Conservation (phyloP, 2,797 vertebrate genomes). For the Mycteria americana region DNA sequence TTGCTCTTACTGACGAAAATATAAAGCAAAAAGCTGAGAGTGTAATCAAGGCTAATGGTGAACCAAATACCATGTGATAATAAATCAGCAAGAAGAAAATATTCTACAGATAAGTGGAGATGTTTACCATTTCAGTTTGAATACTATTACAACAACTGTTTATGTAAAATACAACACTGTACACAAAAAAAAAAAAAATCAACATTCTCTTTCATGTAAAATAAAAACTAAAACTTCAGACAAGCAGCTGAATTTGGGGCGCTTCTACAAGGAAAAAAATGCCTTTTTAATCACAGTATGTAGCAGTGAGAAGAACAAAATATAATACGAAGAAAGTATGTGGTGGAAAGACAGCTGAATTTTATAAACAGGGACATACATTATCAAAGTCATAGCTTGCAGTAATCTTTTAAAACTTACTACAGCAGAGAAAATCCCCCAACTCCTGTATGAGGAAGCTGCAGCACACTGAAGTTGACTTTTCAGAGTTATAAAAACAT, state of each 20-base stretch:
- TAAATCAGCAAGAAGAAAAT: conserved; percentile 46
- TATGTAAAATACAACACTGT: conserved; percentile 5
- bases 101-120: not conserved
- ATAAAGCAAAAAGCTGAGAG: conserved; percentile 10
- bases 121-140: not conserved
- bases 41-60: conserved; percentile 42
- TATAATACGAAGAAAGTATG: not conserved
- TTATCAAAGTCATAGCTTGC: not conserved
- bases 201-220: not conserved
- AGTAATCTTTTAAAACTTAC: not conserved
- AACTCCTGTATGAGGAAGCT: not conserved
- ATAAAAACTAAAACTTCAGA: not conserved
- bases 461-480: not conserved
- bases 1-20: conserved; percentile 15
- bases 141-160: conserved; percentile 13
- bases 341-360: not conserved
- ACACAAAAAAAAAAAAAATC: not conserved
- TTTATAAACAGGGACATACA: not conserved
- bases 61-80: conserved; percentile 10
- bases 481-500: not conserved
- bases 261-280: not conserved
- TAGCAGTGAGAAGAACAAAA: not conserved
- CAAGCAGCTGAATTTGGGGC: not conserved
- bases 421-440: not conserved
- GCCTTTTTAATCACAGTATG: not conserved